These are phyloP conservation scores for Gobionotothen gibberifrons DNA, from an alignment of 2,797 vertebrate genomes.

Conservation along the genomic window DNA sequence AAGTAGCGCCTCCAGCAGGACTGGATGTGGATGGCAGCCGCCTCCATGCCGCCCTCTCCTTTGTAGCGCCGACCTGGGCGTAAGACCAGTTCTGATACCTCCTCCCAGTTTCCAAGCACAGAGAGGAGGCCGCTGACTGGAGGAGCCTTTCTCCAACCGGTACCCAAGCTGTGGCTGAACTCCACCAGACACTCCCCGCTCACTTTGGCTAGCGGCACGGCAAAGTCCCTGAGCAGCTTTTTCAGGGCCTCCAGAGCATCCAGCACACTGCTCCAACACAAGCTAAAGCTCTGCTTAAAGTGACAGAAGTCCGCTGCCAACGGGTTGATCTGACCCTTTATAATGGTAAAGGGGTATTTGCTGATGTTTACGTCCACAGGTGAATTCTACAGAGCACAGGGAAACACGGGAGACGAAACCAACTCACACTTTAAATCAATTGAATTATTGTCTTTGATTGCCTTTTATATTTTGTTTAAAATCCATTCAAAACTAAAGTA, in stretches of 20 bases:
- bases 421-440: not conserved
- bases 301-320: slow-evolving; percentile 78
- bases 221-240: slow-evolving; percentile 83
- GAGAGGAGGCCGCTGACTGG: slow-evolving; percentile 72
- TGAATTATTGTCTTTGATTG: not conserved
- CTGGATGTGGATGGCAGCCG: slow-evolving; percentile 84
- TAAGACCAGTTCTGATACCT: slow-evolving; percentile 74
- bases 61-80: slow-evolving; percentile 84
- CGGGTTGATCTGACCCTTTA: slow-evolving; percentile 77
- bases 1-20: slow-evolving; percentile 83
- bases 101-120: slow-evolving; percentile 80
- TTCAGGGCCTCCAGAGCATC: slow-evolving; percentile 76
- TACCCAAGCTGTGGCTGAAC: slow-evolving; percentile 68
- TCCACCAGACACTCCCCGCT: slow-evolving; percentile 73
- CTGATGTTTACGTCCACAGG: slow-evolving; percentile 37
- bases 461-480: not conserved
- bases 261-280: slow-evolving; percentile 79
- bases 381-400: slow-evolving; percentile 64
- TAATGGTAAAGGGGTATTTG: slow-evolving; percentile 74
- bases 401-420: slow-evolving; percentile 32
- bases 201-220: slow-evolving; percentile 83
- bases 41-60: slow-evolving; percentile 77
- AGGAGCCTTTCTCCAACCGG: slow-evolving; percentile 61
- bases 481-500: not conserved
- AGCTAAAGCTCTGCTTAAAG: slow-evolving; percentile 82